Evolutionary conservation across 2,113 vertebrate genomes (phyloP).

Genomic region (Neodon shergylaensis): DNA sequence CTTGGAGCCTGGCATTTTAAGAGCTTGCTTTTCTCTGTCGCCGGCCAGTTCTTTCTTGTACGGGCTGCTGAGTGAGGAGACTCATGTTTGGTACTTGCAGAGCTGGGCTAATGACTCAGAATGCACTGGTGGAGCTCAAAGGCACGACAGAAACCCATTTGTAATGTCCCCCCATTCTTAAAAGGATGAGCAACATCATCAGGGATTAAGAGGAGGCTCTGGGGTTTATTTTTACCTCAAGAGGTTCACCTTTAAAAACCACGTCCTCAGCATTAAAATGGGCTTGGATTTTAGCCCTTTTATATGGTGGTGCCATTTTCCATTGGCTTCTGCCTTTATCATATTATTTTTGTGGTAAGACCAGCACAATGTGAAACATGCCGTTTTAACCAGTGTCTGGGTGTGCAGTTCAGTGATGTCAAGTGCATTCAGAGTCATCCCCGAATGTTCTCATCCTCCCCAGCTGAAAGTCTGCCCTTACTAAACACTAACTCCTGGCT

Average conservation of each 20-base stretch:
- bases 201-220: not conserved
- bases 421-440: not conserved
- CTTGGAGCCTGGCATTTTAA: constrained; percentile 58
- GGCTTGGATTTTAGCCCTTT: constrained; percentile 19
- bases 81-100: not conserved
- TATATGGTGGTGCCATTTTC: constrained; percentile 7
- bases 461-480: not conserved
- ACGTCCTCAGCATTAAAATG: not conserved
- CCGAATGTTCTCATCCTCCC: constrained; percentile 12
- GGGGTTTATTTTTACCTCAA: constrained; percentile 46
- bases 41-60: constrained; percentile 49
- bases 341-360: constrained; percentile 2
- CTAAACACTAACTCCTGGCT: not conserved
- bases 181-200: constrained; percentile 41
- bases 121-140: constrained; percentile 60
- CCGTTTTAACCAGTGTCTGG: constrained; percentile 8
- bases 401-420: not conserved
- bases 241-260: not conserved
- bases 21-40: not conserved
- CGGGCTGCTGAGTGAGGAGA: constrained; percentile 54
- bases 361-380: not conserved
- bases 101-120: constrained; percentile 69
- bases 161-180: constrained; percentile 68
- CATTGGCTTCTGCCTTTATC: not conserved
- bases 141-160: constrained; percentile 76